phyloP scores from a whole-genome alignment of 2,888 invertebrate species.

The Chrysomela aeneicollis region DNA sequence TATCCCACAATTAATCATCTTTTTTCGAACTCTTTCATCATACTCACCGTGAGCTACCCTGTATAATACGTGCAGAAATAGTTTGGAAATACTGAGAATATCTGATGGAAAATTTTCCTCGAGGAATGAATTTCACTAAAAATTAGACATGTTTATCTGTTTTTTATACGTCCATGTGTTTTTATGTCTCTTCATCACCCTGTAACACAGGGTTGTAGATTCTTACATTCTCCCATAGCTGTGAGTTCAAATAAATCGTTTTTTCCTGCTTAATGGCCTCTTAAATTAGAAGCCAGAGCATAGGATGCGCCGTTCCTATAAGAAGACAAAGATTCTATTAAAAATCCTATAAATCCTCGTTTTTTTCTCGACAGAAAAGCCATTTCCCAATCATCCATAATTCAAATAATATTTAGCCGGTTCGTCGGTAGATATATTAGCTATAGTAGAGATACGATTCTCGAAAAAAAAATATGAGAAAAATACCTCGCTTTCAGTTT shows the following conservation, averaged over 20 bases:
- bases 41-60: too few species aligned
- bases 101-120: too few species aligned
- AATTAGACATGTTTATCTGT: too few species aligned
- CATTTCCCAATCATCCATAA: slow-evolving; percentile 27
- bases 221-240: neutral
- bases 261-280: neutral
- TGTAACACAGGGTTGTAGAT: too few species aligned
- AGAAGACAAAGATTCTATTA: slow-evolving; percentile 13
- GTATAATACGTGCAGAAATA: too few species aligned
- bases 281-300: slow-evolving; percentile 2
- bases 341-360: slow-evolving; percentile 13
- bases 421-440: slow-evolving; percentile 29
- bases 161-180: too few species aligned
- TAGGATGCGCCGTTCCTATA: neutral
- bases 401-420: slow-evolving; percentile 30
- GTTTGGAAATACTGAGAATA: too few species aligned
- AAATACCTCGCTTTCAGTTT: neutral
- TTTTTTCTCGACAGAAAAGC: slow-evolving; percentile 7
- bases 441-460: slow-evolving; percentile 20
- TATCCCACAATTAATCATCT: too few species aligned
- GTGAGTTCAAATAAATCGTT: neutral
- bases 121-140: too few species aligned
- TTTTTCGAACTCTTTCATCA: too few species aligned
- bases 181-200: too few species aligned
- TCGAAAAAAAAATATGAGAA: slow-evolving; percentile 12